Conservation (phyloP, 2,888 invertebrate species). For the Ischnura elegans region DNA sequence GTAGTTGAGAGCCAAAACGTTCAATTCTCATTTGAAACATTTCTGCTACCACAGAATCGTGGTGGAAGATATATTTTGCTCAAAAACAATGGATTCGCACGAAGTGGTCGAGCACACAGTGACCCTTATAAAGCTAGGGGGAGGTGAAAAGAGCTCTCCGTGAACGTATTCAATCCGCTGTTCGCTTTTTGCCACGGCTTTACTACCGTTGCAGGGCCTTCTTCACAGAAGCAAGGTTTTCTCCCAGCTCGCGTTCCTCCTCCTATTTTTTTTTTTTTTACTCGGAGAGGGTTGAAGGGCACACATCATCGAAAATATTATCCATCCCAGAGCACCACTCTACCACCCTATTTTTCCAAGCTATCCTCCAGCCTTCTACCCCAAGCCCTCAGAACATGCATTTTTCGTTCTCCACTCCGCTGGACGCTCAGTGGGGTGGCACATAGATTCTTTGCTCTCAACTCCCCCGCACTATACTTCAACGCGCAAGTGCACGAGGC, state of each 20-base stretch:
- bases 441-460: not conserved
- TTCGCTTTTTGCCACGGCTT: not conserved
- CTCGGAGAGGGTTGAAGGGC: not conserved
- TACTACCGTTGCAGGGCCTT: not conserved
- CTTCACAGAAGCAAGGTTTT: not conserved
- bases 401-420: not conserved
- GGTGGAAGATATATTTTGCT: too few relatives aligned
- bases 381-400: not conserved
- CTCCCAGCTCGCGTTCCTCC: not conserved
- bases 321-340: not conserved
- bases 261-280: too few relatives aligned
- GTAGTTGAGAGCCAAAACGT: too few relatives aligned
- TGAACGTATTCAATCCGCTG: not conserved
- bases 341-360: not conserved
- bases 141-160: not conserved
- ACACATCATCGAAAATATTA: slow-evolving; percentile 39
- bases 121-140: not conserved
- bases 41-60: too few relatives aligned
- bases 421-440: not conserved
- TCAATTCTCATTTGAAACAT: too few relatives aligned
- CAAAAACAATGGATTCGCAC: too few relatives aligned
- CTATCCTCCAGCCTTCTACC: not conserved
- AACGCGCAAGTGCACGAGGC: not conserved
- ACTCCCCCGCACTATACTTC: not conserved
- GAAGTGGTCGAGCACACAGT: not conserved